phyloP scores from a whole-genome alignment of 1,140 invertebrate species.

The Macrobrachium nipponense region DNA sequence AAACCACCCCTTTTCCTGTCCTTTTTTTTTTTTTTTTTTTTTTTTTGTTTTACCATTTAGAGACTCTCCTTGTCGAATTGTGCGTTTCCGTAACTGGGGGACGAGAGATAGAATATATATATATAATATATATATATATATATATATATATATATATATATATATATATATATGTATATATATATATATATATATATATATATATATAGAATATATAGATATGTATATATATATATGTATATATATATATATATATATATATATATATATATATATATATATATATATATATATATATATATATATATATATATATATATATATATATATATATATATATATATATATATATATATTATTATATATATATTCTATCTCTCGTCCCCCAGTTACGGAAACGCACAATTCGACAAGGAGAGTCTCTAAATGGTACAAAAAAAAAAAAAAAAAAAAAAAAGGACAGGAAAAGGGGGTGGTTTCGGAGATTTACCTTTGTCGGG shows the following conservation, averaged over 20 bases:
- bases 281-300: conserved; percentile 10
- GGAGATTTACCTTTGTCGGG: too few relatives aligned
- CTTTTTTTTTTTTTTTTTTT: not conserved
- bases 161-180: not conserved
- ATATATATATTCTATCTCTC: not conserved
- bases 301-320: conserved; percentile 10
- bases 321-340: conserved; percentile 10
- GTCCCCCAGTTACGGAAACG: too few relatives aligned
- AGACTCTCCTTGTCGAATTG: not conserved
- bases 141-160: conserved; percentile 4
- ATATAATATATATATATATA: not conserved
- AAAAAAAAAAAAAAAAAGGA: not conserved
- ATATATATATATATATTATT: not conserved
- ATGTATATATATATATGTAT: too few relatives aligned
- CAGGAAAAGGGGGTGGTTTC: too few relatives aligned
- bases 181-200: conserved; percentile 11
- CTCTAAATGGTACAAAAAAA: too few relatives aligned
- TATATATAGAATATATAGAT: not conserved
- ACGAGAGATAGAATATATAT: not conserved
- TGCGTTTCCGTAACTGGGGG: too few relatives aligned
- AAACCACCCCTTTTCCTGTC: too few relatives aligned
- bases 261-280: not conserved
- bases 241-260: not conserved
- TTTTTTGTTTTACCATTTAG: too few relatives aligned
- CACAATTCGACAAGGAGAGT: not conserved